Conservation (phyloP, 2,888 invertebrate genomes). For the Syrphus vitripennis region DNA sequence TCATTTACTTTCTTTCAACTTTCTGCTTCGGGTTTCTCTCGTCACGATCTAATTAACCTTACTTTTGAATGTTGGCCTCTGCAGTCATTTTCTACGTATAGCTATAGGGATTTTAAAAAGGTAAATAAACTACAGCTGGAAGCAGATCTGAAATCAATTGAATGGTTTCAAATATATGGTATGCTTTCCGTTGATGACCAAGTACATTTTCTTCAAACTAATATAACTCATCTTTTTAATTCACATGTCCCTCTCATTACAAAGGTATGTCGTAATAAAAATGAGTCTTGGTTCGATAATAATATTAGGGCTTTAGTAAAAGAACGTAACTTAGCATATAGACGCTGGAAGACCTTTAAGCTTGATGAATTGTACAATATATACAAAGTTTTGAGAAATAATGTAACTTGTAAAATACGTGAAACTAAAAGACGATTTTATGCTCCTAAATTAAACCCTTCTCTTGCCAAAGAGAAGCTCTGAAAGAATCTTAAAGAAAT, state of each 20-base stretch:
- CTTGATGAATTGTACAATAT: neutral
- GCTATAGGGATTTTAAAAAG: neutral
- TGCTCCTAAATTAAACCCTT: neutral
- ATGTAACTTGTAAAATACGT: neutral
- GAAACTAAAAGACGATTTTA: neutral
- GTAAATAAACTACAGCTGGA: neutral
- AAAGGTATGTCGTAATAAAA: neutral
- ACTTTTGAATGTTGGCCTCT: too few relatives aligned
- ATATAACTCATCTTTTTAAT: neutral
- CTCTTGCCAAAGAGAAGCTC: too few relatives aligned
- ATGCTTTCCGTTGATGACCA: neutral
- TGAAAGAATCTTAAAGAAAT: too few relatives aligned
- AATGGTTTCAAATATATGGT: neutral
- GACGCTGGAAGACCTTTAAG: neutral
- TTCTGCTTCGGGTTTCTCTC: too few relatives aligned
- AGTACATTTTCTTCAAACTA: neutral
- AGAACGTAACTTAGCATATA: neutral
- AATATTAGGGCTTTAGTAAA: neutral
- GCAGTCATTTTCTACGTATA: too few relatives aligned
- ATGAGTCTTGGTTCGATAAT: neutral
- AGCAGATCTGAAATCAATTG: neutral
- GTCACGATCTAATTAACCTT: too few relatives aligned
- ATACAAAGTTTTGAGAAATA: neutral
- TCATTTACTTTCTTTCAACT: neutral
- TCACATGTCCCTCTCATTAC: neutral